Evolutionary conservation across 2,888 invertebrate species (phyloP), one percentile per base, ranked within the genome.

Genomic region (Acheta domesticus): DNA sequence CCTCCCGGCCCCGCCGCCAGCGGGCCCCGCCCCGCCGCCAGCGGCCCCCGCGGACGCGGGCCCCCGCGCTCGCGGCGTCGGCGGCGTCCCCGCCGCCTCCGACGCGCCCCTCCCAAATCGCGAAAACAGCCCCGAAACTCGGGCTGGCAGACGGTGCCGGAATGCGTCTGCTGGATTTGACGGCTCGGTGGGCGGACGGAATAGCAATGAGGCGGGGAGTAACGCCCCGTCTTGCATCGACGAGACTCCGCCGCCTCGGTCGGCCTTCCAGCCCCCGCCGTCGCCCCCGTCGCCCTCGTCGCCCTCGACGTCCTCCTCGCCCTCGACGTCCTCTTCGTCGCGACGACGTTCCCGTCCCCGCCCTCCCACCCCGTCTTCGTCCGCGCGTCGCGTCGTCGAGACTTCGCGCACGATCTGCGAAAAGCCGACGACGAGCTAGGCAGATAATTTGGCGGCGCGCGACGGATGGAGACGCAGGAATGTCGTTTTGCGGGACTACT

Each of bases 151-250:
- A 62, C 62, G 62, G 62, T n/a, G 62, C 14, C 62, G 62, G 62
- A 62, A 62, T 62, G 62, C 62, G 62, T n/a, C 62, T 62, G 62
- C 62, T 62, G 62, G 62, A 62, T 62, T 62, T 62, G 62, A 62
- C 62, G 62, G 62, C 62, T 62, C 62, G n/a, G 62, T 62, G 62
- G 62, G 62, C 62, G 16, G n/a, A 14, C n/a, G 62, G 62, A 62
- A 62, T 62, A 62, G 62, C 62, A 62, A 62, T 62, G 62, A 62
- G 62, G 62, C 62, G 62, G 62, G 62, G 16, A 62, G n/a, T 62
- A n/a, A 62, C 16, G 62, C 62, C 16, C 16, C 14, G 62, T 19
- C 16, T n/a, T 19, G 62, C 62, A 62, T 62, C 62, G 62, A 62
- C 62, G 36, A 36, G 36, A 36, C 36, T 36, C 36, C 36, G 36